Evolutionary conservation across 2,888 invertebrate species (phyloP).

Genomic region (Cheilosia impressa): DNA sequence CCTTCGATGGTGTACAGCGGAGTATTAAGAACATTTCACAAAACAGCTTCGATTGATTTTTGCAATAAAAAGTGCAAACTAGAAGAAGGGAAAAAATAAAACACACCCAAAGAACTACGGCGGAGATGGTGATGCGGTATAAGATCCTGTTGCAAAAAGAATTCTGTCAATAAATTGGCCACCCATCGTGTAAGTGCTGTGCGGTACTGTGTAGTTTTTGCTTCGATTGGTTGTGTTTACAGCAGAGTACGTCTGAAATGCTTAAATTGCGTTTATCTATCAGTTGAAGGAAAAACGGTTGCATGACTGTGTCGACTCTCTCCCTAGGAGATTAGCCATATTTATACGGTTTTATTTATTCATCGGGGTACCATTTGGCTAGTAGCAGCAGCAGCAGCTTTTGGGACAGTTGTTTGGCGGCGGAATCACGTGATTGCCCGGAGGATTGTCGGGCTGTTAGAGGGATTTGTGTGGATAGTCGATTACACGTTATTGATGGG

Average conservation of each 20-base stretch:
- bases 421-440: conserved; percentile 19
- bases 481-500: not conserved
- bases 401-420: conserved; percentile 46
- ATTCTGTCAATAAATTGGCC: conserved; percentile 66
- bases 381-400: not conserved
- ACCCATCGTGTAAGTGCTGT: conserved; percentile 53
- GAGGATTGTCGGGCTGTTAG: conserved; percentile 32
- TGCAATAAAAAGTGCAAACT: conserved; percentile 45
- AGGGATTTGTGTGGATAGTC: conserved; percentile 20
- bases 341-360: conserved; percentile 60
- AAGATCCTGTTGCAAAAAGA: conserved; percentile 45
- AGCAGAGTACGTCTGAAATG: conserved; percentile 44
- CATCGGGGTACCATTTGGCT: conserved; percentile 42
- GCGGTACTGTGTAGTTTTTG: conserved; percentile 9
- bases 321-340: conserved; percentile 51
- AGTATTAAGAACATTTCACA: not conserved
- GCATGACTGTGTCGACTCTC: conserved; percentile 34
- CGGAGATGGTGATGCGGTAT: not conserved
- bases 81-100: not conserved
- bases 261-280: conserved; percentile 66
- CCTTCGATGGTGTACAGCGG: not conserved
- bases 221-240: conserved; percentile 15
- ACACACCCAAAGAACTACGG: not conserved
- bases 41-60: conserved; percentile 40
- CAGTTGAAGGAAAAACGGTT: conserved; percentile 44